These are phyloP conservation scores for Acyrthosiphon pisum DNA, from an alignment of 1,140 invertebrate genomes.

Conservation along the genomic window DNA sequence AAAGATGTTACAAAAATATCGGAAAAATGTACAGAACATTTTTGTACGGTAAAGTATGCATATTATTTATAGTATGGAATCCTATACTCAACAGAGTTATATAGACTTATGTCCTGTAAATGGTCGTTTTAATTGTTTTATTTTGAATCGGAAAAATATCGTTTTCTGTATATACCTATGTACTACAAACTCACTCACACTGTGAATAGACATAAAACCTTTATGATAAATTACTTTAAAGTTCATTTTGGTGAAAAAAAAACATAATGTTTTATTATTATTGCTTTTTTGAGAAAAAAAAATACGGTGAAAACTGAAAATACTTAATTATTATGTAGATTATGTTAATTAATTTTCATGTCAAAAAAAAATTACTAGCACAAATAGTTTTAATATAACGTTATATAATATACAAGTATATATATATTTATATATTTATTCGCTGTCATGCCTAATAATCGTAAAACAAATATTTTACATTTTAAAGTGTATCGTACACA, in stretches of 20 bases:
- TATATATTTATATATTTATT: neutral
- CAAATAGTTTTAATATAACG: neutral
- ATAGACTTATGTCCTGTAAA: neutral
- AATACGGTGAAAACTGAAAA: neutral
- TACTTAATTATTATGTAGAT: conserved; percentile 14
- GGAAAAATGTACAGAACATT: neutral
- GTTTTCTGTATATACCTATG: neutral
- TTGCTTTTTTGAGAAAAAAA: neutral
- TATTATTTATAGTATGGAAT: too few relatives aligned
- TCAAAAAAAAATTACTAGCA: neutral
- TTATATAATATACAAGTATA: neutral
- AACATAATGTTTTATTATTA: neutral
- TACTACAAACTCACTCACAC: neutral
- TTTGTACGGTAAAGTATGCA: neutral
- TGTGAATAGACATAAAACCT: neutral
- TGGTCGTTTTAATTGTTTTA: neutral
- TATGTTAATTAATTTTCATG: neutral
- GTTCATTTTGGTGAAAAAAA: neutral
- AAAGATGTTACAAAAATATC: too few relatives aligned
- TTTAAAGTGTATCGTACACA: neutral
- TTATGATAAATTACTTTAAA: neutral
- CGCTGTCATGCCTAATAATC: neutral
- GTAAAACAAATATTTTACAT: neutral
- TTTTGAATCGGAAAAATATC: neutral
- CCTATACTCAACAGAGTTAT: neutral